Conservation (phyloP, 2,797 vertebrate species). For the Sibirionetta formosa region DNA sequence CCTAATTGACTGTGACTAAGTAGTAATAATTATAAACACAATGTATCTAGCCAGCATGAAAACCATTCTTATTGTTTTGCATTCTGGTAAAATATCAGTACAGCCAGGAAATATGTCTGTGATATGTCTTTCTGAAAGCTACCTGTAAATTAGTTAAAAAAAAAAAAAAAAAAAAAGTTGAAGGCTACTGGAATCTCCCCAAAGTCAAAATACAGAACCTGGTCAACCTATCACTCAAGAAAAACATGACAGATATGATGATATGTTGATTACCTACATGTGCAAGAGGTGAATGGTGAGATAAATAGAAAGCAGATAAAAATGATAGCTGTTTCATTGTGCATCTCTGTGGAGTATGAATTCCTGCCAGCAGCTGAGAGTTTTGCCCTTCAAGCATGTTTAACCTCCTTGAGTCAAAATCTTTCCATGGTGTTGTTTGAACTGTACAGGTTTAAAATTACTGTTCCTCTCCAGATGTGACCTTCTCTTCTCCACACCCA, state of each 20-base stretch:
- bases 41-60: slow-evolving; percentile 16
- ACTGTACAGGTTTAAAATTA: background rate
- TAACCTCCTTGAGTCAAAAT: background rate
- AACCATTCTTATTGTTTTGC: background rate
- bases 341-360: background rate
- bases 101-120: slow-evolving; percentile 19
- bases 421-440: background rate
- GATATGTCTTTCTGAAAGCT: slow-evolving; percentile 1
- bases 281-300: background rate
- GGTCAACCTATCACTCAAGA: background rate
- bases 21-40: slow-evolving; percentile 36
- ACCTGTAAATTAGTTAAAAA: background rate
- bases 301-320: background rate
- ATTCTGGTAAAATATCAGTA: background rate
- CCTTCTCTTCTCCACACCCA: background rate
- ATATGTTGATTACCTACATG: background rate
- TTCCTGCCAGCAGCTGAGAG: background rate
- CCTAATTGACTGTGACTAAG: slow-evolving; percentile 26
- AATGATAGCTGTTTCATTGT: background rate
- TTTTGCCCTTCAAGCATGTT: background rate
- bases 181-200: slow-evolving; percentile 1
- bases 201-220: background rate
- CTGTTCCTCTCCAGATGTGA: slow-evolving; percentile 8
- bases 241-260: background rate
- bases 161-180: background rate